These are phyloP conservation scores for Ypsolopha sequella DNA, from an alignment of 2,888 invertebrate genomes.

Conservation along the genomic window DNA sequence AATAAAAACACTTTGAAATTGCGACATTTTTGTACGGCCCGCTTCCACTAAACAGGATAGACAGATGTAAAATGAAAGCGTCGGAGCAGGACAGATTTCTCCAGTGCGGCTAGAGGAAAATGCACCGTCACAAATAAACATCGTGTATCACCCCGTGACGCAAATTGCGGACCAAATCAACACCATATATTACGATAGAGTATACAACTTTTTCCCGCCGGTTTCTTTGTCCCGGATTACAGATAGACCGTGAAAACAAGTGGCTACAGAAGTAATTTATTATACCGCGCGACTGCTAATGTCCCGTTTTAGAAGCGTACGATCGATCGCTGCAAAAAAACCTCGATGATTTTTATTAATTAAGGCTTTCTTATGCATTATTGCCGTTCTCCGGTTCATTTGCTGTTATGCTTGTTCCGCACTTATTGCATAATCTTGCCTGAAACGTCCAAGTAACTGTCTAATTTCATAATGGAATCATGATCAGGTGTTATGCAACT, in stretches of 20 bases:
- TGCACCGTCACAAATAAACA: too few species aligned
- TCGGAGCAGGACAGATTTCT: too few species aligned
- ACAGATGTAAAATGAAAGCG: too few species aligned
- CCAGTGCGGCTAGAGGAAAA: too few species aligned
- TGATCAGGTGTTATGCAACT: too few species aligned
- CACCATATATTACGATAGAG: neutral
- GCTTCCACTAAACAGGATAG: too few species aligned
- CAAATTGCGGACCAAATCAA: constrained; percentile 1
- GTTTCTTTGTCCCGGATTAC: neutral
- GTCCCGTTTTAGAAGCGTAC: neutral
- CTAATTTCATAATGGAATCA: neutral
- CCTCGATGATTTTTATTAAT: neutral
- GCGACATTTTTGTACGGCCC: too few species aligned
- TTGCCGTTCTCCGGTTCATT: neutral
- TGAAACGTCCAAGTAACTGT: neutral
- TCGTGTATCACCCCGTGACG: too few species aligned
- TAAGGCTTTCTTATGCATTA: neutral
- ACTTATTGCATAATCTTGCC: too few species aligned
- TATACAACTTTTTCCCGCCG: neutral
- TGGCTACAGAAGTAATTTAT: neutral
- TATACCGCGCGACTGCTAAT: too few species aligned
- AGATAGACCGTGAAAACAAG: neutral
- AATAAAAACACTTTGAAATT: too few species aligned
- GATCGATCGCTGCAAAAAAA: neutral
- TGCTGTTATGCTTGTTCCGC: neutral